A percentile compares a stretch with the other conserved stretches of the same genome.
Evolutionary conservation across 2,113 vertebrate species (phyloP).

Genomic region (Sigmodon hispidus): DNA sequence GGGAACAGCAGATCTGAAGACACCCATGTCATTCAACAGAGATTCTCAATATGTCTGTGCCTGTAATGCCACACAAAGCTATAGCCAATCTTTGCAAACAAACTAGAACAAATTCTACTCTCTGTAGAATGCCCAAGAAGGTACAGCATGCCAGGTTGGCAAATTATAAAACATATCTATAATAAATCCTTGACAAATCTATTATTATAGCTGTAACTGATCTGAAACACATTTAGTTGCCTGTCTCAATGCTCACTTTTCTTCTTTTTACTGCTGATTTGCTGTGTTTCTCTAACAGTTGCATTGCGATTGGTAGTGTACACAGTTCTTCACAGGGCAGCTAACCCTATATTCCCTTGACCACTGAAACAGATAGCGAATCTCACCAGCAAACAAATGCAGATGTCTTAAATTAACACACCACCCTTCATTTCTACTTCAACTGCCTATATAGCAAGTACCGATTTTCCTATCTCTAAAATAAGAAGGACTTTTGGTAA

Average conservation of each 20-base stretch:
- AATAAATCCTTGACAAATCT: not conserved
- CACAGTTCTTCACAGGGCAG: not conserved
- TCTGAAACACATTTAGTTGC: not conserved
- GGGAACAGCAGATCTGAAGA: not conserved
- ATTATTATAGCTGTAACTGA: not conserved
- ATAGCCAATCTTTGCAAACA: not conserved
- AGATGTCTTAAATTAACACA: not conserved
- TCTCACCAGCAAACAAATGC: not conserved
- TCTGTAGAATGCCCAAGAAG: not conserved
- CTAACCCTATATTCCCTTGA: not conserved
- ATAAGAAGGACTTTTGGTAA: not conserved
- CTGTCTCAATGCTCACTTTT: not conserved
- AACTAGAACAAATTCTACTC: not conserved
- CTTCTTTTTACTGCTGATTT: not conserved
- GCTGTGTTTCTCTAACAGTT: not conserved
- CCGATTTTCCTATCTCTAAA: not conserved
- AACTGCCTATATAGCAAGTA: not conserved
- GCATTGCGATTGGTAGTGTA: not conserved
- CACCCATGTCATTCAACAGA: not conserved
- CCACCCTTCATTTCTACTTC: not conserved
- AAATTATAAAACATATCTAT: not conserved
- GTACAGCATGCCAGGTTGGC: not conserved
- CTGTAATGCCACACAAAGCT: not conserved
- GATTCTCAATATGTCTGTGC: fast-evolving
- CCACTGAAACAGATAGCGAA: not conserved